phyloP scores from a whole-genome alignment of 1,140 invertebrate genomes.

The Drosophila nikananu region DNA sequence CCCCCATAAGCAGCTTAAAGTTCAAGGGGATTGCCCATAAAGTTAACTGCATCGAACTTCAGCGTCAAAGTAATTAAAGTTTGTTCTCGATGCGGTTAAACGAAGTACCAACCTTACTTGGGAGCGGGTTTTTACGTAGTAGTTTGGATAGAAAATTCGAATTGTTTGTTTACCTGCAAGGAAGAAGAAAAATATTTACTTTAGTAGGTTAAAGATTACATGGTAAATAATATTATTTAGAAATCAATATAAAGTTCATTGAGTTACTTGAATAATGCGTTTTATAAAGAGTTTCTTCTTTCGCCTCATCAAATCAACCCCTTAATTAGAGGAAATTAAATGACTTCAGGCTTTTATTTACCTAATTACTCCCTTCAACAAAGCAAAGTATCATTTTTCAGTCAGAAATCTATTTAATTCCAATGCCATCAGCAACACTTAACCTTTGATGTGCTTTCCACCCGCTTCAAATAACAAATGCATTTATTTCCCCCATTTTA shows the following conservation, averaged over 20 bases:
- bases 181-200: constrained; percentile 7
- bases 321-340: background rate
- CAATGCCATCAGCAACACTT: background rate
- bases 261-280: background rate
- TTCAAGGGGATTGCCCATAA: constrained; percentile 49
- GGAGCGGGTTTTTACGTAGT: constrained; percentile 5
- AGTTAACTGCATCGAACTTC: constrained; percentile 70
- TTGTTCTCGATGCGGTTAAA: constrained; percentile 45
- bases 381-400: constrained; percentile 24
- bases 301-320: background rate
- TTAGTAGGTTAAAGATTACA: background rate
- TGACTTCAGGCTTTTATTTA: constrained; percentile 7
- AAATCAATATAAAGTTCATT: background rate
- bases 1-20: constrained; percentile 68
- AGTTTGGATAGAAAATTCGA: background rate
- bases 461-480: background rate
- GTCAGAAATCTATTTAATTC: background rate
- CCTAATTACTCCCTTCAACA: background rate
- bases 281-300: background rate
- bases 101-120: constrained; percentile 56
- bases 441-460: background rate
- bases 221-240: background rate
- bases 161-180: constrained; percentile 69
- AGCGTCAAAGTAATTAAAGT: constrained; percentile 78
- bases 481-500: background rate